These are phyloP conservation scores for Aptenodytes patagonicus DNA, from an alignment of 2,113 vertebrate genomes.

Conservation along the genomic window DNA sequence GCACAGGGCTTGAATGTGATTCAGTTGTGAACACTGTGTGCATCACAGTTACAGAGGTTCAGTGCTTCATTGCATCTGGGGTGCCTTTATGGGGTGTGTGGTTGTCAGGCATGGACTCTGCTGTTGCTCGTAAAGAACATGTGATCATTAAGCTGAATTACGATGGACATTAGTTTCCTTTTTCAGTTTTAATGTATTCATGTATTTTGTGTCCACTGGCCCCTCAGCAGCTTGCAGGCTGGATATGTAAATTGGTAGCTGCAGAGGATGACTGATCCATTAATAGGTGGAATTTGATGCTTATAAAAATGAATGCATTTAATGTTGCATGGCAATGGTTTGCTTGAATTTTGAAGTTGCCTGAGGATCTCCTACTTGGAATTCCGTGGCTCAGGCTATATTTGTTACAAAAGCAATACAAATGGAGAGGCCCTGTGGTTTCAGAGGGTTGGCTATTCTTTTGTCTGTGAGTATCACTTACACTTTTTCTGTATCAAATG, in stretches of 20 bases:
- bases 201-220: not conserved
- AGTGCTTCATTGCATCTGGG: not conserved
- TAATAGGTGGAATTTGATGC: slow-evolving; percentile 39
- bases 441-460: not conserved
- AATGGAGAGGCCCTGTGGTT: not conserved
- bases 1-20: not conserved
- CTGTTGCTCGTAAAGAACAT: not conserved
- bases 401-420: slow-evolving; percentile 27
- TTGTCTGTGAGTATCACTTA: not conserved
- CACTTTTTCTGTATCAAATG: not conserved
- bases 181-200: slow-evolving; percentile 17
- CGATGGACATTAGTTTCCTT: not conserved
- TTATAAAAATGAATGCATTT: slow-evolving; percentile 20
- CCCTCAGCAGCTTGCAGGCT: slow-evolving; percentile 15
- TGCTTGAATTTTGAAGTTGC: slow-evolving; percentile 1
- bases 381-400: not conserved
- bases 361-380: not conserved
- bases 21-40: not conserved
- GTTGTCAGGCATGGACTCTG: not conserved
- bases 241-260: slow-evolving; percentile 33
- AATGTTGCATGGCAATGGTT: not conserved
- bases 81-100: not conserved
- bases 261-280: slow-evolving; percentile 20
- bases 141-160: not conserved
- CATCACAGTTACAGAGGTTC: not conserved